Base-by-base conservation (phyloP, 2,113 vertebrate genomes). In the Cnemophilus loriae region DNA sequence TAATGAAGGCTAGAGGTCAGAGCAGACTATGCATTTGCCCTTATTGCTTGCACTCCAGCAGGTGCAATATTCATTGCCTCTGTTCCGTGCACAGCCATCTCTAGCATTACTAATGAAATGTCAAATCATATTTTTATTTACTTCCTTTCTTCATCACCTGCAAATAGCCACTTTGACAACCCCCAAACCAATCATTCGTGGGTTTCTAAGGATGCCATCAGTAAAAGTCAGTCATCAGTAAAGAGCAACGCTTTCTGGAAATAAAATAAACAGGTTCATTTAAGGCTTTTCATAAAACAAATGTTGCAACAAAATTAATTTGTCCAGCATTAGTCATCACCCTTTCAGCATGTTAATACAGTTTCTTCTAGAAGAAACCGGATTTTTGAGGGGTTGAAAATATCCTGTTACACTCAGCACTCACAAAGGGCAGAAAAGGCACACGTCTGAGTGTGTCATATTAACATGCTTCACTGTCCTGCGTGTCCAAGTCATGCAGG, bases 1-100 rank as follows among this genome's bases (percentile, higher is more conserved):
- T 94, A 94, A 95, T 95, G 93, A 95, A 89, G 89, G 95, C 87
- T 68, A 95, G 93, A 93, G 96, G 94, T 97, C 93, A 96, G 80
- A 91, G 70, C 57, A 87, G 77, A 61, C 77, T 75, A 19, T 39
- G 89, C 57, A 91, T 94, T 94, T 91, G 77, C 89, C 74, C 96
- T 95, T 96, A 95, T 94, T 96, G 89, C 94, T 75, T 89, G 89
- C 84, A 87, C 46, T 94, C 93, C 84, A 89, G 89, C 91, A 94
- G 84, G 94, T 96, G 89, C 91, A 94, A 95, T 96, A 97, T 94
- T 93, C 91, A 96, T 82, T 78, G 89, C 95, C 80, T 95, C 91
- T 81, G 60, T 44, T 89, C 87, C 3, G 52, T 56, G 60, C 94
- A 83, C 92, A 93, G 95, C 60, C 84, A 76, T 92, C 89, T 91